phyloP scores from a whole-genome alignment of 2,113 vertebrate species.

The Indicator indicator region DNA sequence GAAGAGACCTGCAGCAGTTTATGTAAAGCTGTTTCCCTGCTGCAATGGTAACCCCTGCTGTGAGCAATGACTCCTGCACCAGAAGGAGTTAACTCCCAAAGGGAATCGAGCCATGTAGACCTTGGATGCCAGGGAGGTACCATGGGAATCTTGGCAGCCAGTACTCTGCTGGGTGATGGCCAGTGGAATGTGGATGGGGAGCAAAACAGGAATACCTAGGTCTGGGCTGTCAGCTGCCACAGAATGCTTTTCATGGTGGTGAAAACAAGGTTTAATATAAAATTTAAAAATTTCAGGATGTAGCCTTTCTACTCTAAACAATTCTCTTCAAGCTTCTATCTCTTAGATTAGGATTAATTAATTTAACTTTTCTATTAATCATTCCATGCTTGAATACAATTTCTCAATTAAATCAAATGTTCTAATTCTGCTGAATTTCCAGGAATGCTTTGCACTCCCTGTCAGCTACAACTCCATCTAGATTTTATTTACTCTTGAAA shows the following conservation, averaged over 20 bases:
- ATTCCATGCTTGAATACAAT: neutral
- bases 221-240: neutral
- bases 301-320: neutral
- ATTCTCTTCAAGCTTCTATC: neutral
- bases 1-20: neutral
- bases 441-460: neutral
- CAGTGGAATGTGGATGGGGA: neutral
- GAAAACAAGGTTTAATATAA: neutral
- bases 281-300: neutral
- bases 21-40: neutral
- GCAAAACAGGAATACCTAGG: neutral
- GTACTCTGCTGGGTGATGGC: neutral
- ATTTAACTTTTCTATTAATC: neutral
- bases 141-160: fast-evolving
- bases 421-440: neutral
- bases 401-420: neutral
- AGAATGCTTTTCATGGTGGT: neutral
- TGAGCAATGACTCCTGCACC: neutral
- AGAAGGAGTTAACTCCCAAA: neutral
- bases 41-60: fast-evolving
- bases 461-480: neutral
- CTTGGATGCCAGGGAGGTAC: neutral
- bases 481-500: neutral
- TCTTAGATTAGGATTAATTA: neutral
- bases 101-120: neutral